Percentiles rank a stretch among this genome's conserved stretches.
These are phyloP conservation scores for Penaeus japonicus DNA, from an alignment of 1,140 invertebrate genomes.

Conservation along the genomic window DNA sequence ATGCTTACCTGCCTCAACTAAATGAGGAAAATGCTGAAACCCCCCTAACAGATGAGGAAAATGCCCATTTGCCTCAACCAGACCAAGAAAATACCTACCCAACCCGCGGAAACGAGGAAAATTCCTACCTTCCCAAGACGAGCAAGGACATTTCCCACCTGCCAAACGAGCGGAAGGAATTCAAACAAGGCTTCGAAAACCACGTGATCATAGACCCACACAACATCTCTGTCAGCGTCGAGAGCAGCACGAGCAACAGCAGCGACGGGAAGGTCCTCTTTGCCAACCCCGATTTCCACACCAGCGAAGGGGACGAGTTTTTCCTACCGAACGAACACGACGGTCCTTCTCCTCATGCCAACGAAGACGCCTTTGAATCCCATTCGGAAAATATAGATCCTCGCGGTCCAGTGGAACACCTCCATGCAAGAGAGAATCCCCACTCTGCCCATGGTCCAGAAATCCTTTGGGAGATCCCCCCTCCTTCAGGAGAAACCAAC, in stretches of 20 bases:
- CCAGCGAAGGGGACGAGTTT: too few species aligned
- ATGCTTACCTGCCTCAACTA: slow-evolving; percentile 2
- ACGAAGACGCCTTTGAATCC: too few species aligned
- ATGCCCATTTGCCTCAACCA: background rate
- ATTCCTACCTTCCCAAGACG: background rate
- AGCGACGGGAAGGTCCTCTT: background rate
- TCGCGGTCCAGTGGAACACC: too few species aligned
- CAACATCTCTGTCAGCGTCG: too few species aligned
- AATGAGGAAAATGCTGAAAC: background rate
- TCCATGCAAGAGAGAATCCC: too few species aligned
- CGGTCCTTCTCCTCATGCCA: too few species aligned
- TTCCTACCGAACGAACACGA: too few species aligned
- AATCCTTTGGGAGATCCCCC: too few species aligned
- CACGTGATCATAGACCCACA: too few species aligned
- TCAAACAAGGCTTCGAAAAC: background rate
- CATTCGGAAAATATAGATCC: too few species aligned
- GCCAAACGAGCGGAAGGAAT: background rate
- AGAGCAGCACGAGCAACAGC: background rate
- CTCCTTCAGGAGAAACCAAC: background rate
- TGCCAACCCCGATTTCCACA: background rate
- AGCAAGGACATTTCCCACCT: background rate
- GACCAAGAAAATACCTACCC: background rate
- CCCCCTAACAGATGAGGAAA: background rate
- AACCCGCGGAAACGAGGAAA: background rate
- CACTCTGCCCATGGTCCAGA: too few species aligned